Evolutionary conservation across 2,888 invertebrate species (phyloP), one percentile per base, ranked within the genome.

Genomic region (Drosophila cyrtoloma): DNA sequence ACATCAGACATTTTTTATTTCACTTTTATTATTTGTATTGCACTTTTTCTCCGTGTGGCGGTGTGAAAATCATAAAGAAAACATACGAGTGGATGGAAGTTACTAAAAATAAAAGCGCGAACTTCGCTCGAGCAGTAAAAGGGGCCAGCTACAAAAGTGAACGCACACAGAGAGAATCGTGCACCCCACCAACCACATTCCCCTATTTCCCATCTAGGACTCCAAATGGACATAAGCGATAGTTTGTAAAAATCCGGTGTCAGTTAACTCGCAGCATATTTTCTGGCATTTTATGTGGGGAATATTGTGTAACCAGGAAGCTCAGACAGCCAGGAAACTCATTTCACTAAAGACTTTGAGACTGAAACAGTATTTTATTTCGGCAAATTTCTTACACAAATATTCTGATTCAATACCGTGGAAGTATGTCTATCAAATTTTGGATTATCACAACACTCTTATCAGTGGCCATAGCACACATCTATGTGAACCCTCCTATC

Each of bases 11-110:
- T 51, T n/a, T 28, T 53, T 59, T 39, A 70, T 61, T 44, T 44
- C 28, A 42, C 37, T 75, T 79, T 77, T 86, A 67, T 75, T 88
- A 84, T 89, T 82, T 86, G 69, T 79, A 68, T 71, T 73, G 77
- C 72, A 76, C 47, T 74, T 85, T 68, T 75, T 67, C 56, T 55
- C 35, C 63, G 55, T 68, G 64, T 68, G 64, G 57, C 62, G 71
- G 78, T 64, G 85, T 82, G 74, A 87, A 86, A 87, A 87, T 81
- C 85, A 81, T 87, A 80, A 89, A 82, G 85, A 80, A 80, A 76
- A 69, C 82, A 89, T 71, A 75, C 75, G 89, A 84, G 75, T 79
- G 75, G 70, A 61, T 71, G 57, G 56, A 69, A 81, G 73, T 89
- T 89, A 78, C 76, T 89, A 81, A 89, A 85, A 82, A 82, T 65